Conservation (phyloP, 37 sponge, comb jelly and placozoan genomes). For the Eunapius fragilis region DNA sequence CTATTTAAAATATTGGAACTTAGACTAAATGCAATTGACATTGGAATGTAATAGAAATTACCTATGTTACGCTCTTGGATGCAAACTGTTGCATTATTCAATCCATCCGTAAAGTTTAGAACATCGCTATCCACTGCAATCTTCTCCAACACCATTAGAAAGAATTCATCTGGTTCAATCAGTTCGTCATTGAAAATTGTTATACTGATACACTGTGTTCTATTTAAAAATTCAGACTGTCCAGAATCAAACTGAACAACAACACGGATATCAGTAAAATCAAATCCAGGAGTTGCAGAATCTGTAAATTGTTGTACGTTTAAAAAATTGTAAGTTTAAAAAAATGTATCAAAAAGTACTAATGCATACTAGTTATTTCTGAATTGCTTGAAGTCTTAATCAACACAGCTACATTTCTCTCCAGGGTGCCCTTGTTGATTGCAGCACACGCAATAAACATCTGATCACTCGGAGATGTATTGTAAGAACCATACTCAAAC, state of each 20-base stretch:
- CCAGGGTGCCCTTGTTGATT: neutral
- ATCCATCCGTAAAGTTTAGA: neutral
- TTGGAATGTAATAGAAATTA: too few relatives aligned
- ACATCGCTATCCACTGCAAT: neutral
- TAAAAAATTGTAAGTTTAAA: neutral
- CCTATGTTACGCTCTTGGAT: neutral
- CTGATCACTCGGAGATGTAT: neutral
- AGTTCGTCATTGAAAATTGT: neutral
- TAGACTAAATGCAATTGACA: too few relatives aligned
- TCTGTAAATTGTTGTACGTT: neutral
- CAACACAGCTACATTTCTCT: neutral
- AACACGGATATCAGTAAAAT: neutral
- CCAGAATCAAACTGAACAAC: neutral
- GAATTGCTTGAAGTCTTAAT: neutral
- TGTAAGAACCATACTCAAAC: neutral
- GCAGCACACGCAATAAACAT: neutral
- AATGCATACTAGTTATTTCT: neutral
- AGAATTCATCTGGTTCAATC: neutral
- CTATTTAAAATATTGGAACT: too few relatives aligned
- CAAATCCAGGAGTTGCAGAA: neutral
- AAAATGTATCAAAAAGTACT: neutral
- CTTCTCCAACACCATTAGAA: neutral
- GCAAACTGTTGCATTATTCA: neutral
- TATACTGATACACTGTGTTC: neutral
- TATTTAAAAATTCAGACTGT: neutral